Evolutionary conservation across 2,113 vertebrate species (phyloP).

Genomic region (Dascyllus trimaculatus): DNA sequence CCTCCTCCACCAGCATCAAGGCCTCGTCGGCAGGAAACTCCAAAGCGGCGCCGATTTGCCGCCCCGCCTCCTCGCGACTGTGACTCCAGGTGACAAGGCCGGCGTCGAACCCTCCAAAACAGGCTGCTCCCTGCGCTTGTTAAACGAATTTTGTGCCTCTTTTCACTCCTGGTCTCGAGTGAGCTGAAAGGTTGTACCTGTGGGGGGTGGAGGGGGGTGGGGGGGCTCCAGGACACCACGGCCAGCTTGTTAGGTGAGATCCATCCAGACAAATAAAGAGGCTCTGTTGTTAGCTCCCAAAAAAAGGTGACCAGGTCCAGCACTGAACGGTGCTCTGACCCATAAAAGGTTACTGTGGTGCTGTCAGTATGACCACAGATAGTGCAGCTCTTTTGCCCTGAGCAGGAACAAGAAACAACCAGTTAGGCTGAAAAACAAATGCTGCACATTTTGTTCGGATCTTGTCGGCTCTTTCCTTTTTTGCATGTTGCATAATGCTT

Average conservation of each 20-base stretch:
- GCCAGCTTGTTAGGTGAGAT: conserved; percentile 22
- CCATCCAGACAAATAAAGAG: neutral
- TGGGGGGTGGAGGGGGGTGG: no score
- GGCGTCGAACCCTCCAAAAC: conserved; percentile 29
- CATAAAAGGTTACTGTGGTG: conserved; percentile 15
- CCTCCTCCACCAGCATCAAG: conserved; percentile 18
- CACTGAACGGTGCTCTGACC: conserved; percentile 33
- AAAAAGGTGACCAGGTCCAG: conserved; percentile 33
- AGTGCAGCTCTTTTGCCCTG: conserved; percentile 21
- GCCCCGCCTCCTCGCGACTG: conserved; percentile 9
- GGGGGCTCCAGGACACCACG: neutral
- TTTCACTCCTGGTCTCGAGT: conserved; percentile 29
- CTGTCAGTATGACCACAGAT: conserved; percentile 16
- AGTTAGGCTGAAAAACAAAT: conserved; percentile 24
- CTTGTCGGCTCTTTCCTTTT: neutral
- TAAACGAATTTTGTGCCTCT: conserved; percentile 51
- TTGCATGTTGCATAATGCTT: neutral
- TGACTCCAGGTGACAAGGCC: conserved; percentile 18
- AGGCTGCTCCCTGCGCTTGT: conserved; percentile 36
- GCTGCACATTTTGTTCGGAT: neutral
- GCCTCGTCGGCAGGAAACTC: neutral
- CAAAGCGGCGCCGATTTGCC: conserved; percentile 47
- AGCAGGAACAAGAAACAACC: conserved; percentile 20
- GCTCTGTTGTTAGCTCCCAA: neutral
- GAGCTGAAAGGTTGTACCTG: neutral